Percentiles rank a stretch among this genome's conserved stretches.
Evolutionary conservation across 1,140 invertebrate genomes (phyloP).

Genomic region (Bicyclus anynana): DNA sequence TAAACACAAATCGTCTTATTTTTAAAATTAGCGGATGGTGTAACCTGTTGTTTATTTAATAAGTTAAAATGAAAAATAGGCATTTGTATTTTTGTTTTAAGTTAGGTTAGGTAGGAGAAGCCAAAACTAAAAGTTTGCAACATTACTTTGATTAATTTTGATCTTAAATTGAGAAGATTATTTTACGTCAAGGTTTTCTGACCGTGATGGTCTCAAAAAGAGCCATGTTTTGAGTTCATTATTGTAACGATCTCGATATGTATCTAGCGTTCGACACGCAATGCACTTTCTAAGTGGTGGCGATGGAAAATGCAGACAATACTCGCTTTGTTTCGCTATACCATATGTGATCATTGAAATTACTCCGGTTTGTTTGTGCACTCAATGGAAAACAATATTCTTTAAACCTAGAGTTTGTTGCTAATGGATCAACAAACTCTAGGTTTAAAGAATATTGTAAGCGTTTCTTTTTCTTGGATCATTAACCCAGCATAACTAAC

Average conservation of each 20-base stretch:
- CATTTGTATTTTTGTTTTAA: no score
- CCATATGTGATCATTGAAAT: background rate
- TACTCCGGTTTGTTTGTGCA: background rate
- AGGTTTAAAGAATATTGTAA: no score
- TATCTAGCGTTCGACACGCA: conserved; percentile 21
- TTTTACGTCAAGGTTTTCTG: background rate
- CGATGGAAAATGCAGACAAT: conserved; percentile 29
- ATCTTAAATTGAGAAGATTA: no score
- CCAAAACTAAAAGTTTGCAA: no score
- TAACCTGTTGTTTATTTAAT: background rate
- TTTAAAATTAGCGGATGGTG: conserved; percentile 7
- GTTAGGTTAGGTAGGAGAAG: no score
- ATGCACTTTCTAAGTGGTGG: conserved; percentile 32
- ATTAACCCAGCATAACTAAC: no score
- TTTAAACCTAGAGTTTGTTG: no score
- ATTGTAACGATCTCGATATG: conserved; percentile 12
- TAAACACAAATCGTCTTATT: background rate
- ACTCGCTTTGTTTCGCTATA: conserved; percentile 1
- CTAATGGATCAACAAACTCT: background rate
- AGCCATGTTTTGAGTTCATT: background rate
- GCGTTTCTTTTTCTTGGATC: no score
- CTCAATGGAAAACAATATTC: conserved; percentile 1
- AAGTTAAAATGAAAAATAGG: background rate
- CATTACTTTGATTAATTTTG: no score
- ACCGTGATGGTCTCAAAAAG: background rate